These are phyloP conservation scores for Manis crassicaudata DNA, from an alignment of 2,797 vertebrate genomes.

Conservation along the genomic window DNA sequence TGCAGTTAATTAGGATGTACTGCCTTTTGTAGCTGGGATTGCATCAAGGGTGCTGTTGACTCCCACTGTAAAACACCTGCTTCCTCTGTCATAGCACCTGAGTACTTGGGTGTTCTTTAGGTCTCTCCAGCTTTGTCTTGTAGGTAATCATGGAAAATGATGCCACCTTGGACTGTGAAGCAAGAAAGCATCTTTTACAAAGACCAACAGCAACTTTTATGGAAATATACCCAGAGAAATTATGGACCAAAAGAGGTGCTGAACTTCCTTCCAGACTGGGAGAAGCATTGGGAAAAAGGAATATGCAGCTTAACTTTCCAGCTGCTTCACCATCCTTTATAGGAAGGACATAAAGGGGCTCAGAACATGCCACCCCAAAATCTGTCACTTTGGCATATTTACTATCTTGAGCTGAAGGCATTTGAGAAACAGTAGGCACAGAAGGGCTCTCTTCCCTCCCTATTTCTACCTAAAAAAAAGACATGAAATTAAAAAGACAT, in stretches of 20 bases:
- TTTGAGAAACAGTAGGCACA: neutral
- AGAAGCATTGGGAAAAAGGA: neutral
- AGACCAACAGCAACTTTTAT: constrained; percentile 33
- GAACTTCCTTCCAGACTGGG: neutral
- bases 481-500: neutral
- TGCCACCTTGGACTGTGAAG: neutral
- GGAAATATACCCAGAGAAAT: neutral
- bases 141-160: neutral
- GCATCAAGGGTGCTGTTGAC: constrained; percentile 48
- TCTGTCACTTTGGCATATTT: neutral
- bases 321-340: neutral
- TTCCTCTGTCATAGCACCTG: neutral
- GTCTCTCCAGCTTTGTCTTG: constrained; percentile 7
- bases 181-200: neutral
- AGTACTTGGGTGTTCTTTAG: neutral
- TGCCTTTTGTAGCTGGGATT: constrained; percentile 73
- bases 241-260: neutral
- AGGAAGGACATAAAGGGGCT: neutral
- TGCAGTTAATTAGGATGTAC: constrained; percentile 81
- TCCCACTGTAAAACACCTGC: constrained; percentile 56
- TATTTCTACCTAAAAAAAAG: neutral
- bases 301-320: neutral
- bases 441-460: neutral
- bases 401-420: neutral
- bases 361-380: neutral